A percentile compares a stretch with the other conserved stretches of the same genome.
These are phyloP conservation scores for Eudyptes chrysolophus DNA, from an alignment of 2,113 vertebrate genomes.

Conservation along the genomic window DNA sequence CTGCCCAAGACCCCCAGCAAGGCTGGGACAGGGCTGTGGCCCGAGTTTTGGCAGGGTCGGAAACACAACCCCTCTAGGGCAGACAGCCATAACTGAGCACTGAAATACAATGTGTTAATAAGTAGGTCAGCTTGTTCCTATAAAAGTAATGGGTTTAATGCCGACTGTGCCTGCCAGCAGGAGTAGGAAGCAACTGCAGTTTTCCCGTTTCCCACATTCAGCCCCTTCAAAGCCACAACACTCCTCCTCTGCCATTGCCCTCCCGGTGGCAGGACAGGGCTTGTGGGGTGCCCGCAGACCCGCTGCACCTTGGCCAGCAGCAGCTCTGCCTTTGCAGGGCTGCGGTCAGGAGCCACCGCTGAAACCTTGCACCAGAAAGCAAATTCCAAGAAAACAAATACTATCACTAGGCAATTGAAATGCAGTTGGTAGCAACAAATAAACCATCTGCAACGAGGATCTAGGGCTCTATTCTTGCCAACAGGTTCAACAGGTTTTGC, in stretches of 20 bases:
- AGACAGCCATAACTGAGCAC: background rate
- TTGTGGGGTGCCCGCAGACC: accelerated
- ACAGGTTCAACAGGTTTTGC: slow-evolving; percentile 60
- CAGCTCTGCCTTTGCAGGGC: background rate
- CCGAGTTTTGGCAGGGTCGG: background rate
- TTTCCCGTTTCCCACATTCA: background rate
- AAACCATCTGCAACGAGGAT: background rate
- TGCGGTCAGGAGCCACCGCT: background rate
- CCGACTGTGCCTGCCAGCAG: background rate
- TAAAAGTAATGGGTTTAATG: background rate
- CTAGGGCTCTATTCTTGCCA: background rate
- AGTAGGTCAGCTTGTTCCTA: slow-evolving; percentile 57
- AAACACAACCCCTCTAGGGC: background rate
- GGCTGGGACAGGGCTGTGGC: background rate
- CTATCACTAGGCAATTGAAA: slow-evolving; percentile 65
- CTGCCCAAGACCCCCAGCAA: background rate
- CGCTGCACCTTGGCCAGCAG: background rate
- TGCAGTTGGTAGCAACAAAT: slow-evolving; percentile 54
- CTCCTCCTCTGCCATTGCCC: background rate
- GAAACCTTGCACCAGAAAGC: slow-evolving; percentile 36
- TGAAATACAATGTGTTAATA: slow-evolving; percentile 44
- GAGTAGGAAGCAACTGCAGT: background rate
- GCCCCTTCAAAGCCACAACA: accelerated
- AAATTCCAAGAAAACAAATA: slow-evolving; percentile 63
- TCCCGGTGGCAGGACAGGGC: background rate